Percentiles rank a stretch among this genome's conserved stretches.
These are phyloP conservation scores for Drosophila yooni DNA, from an alignment of 2,888 invertebrate species.

Conservation along the genomic window DNA sequence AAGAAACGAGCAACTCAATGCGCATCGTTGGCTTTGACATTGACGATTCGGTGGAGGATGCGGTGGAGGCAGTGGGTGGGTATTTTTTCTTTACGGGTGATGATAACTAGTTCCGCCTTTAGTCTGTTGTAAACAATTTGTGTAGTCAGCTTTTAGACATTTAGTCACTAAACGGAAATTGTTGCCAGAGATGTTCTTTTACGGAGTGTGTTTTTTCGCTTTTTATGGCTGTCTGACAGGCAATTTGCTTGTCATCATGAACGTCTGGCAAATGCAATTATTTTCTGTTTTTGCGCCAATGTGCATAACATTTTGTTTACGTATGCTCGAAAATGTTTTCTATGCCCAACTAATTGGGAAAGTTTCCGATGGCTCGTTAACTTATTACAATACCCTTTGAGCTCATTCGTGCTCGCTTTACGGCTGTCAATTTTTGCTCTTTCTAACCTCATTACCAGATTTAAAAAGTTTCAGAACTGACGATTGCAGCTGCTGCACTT, in stretches of 20 bases:
- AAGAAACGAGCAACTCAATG: constrained; percentile 1
- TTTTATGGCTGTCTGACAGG: constrained; percentile 37
- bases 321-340: constrained; percentile 30
- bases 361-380: constrained; percentile 44
- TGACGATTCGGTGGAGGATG: constrained; percentile 27
- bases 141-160: constrained; percentile 49
- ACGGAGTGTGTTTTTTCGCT: neutral
- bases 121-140: constrained; percentile 40
- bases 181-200: constrained; percentile 48
- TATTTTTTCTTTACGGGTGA: neutral
- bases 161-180: constrained; percentile 58
- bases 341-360: constrained; percentile 51
- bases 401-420: neutral
- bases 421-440: constrained; percentile 3
- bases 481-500: constrained; percentile 30
- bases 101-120: constrained; percentile 26
- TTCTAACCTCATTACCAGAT: constrained; percentile 48
- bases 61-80: neutral
- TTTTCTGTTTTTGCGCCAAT: constrained; percentile 35
- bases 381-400: constrained; percentile 18
- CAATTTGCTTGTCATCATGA: constrained; percentile 49
- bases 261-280: constrained; percentile 59
- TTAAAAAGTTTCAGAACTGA: constrained; percentile 40
- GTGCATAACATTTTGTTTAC: constrained; percentile 5
- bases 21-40: constrained; percentile 38